phyloP scores from a whole-genome alignment of 2,113 vertebrate species.

The Ia io region DNA sequence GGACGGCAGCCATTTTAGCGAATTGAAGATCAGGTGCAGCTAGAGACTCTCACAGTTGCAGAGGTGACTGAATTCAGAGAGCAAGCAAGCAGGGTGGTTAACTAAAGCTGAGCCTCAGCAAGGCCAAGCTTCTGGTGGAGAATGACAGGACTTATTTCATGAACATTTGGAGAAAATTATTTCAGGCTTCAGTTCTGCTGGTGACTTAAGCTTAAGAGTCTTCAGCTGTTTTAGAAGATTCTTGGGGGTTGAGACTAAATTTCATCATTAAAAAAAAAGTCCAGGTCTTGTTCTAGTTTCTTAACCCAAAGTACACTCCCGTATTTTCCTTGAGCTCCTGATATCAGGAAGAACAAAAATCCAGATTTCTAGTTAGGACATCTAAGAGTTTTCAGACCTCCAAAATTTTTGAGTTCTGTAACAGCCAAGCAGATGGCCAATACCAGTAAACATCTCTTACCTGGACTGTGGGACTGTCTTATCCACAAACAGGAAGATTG shows the following conservation, averaged over 20 bases:
- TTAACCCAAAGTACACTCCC: not conserved
- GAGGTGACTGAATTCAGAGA: not conserved
- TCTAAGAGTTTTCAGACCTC: not conserved
- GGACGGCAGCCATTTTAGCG: not conserved
- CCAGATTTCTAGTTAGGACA: not conserved
- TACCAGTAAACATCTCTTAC: constrained; percentile 80
- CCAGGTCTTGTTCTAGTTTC: not conserved
- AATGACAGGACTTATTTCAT: not conserved
- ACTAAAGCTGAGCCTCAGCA: not conserved
- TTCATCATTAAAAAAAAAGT: not conserved
- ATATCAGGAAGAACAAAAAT: not conserved
- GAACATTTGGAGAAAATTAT: not conserved
- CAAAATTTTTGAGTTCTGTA: not conserved
- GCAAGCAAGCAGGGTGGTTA: not conserved
- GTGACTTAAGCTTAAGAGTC: not conserved
- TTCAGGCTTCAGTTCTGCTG: not conserved
- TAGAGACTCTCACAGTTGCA: not conserved
- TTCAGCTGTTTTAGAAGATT: not conserved
- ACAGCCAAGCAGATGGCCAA: not conserved
- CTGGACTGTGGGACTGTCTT: constrained; percentile 99
- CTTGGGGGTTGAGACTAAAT: not conserved
- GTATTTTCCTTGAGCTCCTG: not conserved
- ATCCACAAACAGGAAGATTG: constrained; percentile 99
- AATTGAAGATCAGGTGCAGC: not conserved
- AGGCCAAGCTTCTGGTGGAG: not conserved